Evolutionary conservation across 1,140 invertebrate genomes (phyloP).

Genomic region (Zaprionus davidi): DNA sequence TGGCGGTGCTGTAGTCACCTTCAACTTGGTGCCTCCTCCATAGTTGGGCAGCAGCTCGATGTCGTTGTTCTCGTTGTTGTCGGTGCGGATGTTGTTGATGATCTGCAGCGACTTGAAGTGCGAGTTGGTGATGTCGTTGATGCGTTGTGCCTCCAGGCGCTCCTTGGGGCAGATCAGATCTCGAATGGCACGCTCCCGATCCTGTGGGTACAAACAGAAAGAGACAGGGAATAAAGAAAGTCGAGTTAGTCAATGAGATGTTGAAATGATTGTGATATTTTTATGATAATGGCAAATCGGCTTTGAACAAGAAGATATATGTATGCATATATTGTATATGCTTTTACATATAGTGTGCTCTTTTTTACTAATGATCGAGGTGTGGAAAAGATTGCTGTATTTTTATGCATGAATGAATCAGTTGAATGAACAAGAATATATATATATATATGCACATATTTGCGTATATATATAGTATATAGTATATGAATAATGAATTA

Average conservation of each 20-base stretch:
- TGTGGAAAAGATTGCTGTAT: too few species aligned
- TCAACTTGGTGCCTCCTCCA: constrained; percentile 34
- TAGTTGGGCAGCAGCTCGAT: constrained; percentile 73
- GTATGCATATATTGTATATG: background rate
- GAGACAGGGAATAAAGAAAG: background rate
- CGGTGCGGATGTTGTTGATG: constrained; percentile 78
- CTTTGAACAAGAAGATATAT: too few species aligned
- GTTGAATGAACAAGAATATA: too few species aligned
- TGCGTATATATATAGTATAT: too few species aligned
- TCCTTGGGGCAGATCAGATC: constrained; percentile 80
- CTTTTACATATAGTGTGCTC: too few species aligned
- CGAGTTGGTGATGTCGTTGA: constrained; percentile 80
- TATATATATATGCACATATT: too few species aligned
- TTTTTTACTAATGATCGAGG: too few species aligned
- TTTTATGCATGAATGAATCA: too few species aligned
- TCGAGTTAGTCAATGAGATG: background rate
- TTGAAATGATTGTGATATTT: background rate
- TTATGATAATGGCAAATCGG: too few species aligned
- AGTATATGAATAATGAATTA: too few species aligned
- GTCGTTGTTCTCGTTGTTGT: constrained; percentile 83
- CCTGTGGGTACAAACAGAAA: constrained; percentile 38
- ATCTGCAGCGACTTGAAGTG: constrained; percentile 83
- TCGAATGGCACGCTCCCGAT: constrained; percentile 69
- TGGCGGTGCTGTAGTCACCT: constrained; percentile 23
- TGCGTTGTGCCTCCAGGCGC: constrained; percentile 75